These are phyloP conservation scores for Aulostomus chinensis DNA, from an alignment of 2,797 vertebrate species.

Conservation along the genomic window DNA sequence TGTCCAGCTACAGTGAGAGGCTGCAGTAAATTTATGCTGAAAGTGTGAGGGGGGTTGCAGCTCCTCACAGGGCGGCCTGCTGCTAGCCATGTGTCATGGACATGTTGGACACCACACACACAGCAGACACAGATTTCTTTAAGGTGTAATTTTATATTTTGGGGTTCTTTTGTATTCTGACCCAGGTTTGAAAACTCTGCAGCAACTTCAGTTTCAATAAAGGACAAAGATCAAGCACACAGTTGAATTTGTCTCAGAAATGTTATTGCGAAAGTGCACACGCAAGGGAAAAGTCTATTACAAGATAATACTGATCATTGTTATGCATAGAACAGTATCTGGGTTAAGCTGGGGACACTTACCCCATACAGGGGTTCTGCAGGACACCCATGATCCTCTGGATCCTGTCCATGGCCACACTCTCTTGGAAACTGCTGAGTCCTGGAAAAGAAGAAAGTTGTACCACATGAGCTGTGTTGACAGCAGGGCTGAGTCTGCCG, in stretches of 20 bases:
- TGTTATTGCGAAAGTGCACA: too few species aligned
- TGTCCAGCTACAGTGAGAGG: slow-evolving; percentile 43
- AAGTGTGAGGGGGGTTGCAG: slow-evolving; percentile 39
- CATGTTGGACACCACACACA: slow-evolving; percentile 33
- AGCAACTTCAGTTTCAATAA: too few species aligned
- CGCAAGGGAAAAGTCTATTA: too few species aligned
- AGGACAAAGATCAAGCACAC: too few species aligned
- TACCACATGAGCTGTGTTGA: slow-evolving; percentile 50
- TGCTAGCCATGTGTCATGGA: slow-evolving; percentile 59
- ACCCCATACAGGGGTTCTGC: slow-evolving; percentile 84
- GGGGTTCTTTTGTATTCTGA: too few species aligned
- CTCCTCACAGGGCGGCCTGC: slow-evolving; percentile 34
- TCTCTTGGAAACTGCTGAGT: slow-evolving; percentile 87
- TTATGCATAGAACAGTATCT: slow-evolving; percentile 1
- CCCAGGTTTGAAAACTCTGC: too few species aligned
- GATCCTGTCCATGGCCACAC: slow-evolving; percentile 85
- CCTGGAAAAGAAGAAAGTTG: slow-evolving; percentile 73
- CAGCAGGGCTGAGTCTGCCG: slow-evolving; percentile 60
- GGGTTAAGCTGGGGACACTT: slow-evolving; percentile 51
- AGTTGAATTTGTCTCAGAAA: too few species aligned
- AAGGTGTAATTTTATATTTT: too few species aligned
- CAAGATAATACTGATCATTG: not conserved
- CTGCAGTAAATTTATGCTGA: slow-evolving; percentile 57
- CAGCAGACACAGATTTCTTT: too few species aligned
- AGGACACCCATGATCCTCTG: slow-evolving; percentile 87